These are phyloP conservation scores for Dolichotis patagonum DNA, from an alignment of 2,113 vertebrate species.

Conservation along the genomic window DNA sequence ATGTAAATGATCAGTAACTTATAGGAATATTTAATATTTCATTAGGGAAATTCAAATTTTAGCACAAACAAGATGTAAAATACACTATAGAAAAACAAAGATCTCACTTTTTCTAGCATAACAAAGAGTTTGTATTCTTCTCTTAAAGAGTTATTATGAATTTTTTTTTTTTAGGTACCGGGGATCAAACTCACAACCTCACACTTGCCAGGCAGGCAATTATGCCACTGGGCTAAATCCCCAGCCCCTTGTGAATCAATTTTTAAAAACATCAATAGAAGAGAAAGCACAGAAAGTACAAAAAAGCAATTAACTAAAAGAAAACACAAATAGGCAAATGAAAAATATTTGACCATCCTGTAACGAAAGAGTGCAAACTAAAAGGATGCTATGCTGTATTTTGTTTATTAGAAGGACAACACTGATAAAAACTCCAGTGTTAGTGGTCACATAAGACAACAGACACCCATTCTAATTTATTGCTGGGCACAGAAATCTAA, in stretches of 20 bases:
- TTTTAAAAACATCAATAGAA: neutral
- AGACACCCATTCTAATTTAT: neutral
- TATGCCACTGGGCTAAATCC: too few relatives aligned
- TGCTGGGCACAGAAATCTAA: neutral
- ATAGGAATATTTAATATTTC: neutral
- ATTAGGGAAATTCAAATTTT: neutral
- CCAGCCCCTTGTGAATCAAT: neutral
- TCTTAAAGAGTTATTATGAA: conserved; percentile 1
- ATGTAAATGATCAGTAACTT: neutral
- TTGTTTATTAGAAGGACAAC: neutral
- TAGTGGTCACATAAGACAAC: neutral
- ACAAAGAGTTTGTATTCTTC: neutral
- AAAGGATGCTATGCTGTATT: neutral
- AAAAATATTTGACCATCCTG: neutral
- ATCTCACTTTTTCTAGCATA: neutral
- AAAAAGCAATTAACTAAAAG: neutral
- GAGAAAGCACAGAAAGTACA: neutral
- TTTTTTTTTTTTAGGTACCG: neutral
- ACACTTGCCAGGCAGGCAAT: too few relatives aligned
- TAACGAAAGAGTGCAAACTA: neutral
- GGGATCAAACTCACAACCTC: too few relatives aligned
- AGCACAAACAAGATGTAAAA: conserved; percentile 22
- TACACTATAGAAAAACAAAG: neutral
- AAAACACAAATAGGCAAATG: neutral
- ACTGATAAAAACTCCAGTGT: neutral